Conservation (phyloP, 2,888 invertebrate genomes). For the Oasisia sp. region DNA sequence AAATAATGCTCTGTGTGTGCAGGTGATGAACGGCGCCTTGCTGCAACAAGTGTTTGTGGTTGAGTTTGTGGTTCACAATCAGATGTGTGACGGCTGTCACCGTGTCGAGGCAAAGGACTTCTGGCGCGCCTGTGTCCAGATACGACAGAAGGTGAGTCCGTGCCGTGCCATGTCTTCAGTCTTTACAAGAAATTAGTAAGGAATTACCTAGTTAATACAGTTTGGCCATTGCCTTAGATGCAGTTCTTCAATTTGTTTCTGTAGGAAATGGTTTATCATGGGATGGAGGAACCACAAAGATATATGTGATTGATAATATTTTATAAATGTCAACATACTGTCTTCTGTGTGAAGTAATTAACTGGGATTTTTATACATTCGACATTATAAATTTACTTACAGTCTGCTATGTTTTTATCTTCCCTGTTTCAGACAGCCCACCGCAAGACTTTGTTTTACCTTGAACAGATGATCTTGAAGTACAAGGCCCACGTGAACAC, state of each 20-base stretch:
- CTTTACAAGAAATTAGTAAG: too few relatives aligned
- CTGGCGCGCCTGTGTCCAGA: slow-evolving; percentile 86
- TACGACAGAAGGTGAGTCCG: slow-evolving; percentile 66
- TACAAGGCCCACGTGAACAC: slow-evolving; percentile 82
- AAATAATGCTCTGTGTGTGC: neutral
- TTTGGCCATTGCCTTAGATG: too few relatives aligned
- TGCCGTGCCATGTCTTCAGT: neutral
- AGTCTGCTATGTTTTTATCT: neutral
- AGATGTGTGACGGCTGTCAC: slow-evolving; percentile 98
- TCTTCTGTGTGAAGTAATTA: neutral
- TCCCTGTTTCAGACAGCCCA: slow-evolving; percentile 81
- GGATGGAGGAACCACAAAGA: too few relatives aligned
- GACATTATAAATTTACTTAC: too few relatives aligned
- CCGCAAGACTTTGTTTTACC: slow-evolving; percentile 95
- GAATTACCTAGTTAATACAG: too few relatives aligned
- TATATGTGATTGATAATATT: too few relatives aligned
- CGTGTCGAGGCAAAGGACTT: slow-evolving; percentile 96
- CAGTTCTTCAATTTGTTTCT: too few relatives aligned
- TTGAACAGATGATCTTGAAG: slow-evolving; percentile 96
- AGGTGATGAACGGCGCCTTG: slow-evolving; percentile 84
- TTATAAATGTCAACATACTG: neutral
- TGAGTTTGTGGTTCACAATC: slow-evolving; percentile 88
- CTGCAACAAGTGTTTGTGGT: slow-evolving; percentile 95
- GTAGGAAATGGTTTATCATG: too few relatives aligned
- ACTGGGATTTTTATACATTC: neutral